phyloP scores from a whole-genome alignment of 2,888 invertebrate species.

The Agrochola circellaris region DNA sequence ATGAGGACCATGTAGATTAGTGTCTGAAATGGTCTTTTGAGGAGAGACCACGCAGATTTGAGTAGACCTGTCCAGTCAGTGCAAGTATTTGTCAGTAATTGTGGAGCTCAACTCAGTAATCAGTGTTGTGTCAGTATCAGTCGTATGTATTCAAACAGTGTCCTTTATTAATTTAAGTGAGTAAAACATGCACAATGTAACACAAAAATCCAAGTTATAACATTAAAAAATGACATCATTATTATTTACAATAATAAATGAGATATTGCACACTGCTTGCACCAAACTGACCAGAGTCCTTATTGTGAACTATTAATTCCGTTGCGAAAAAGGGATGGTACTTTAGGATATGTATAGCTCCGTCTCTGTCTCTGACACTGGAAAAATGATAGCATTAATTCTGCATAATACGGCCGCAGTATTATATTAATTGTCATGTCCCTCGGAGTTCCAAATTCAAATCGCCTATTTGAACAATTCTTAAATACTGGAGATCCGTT shows the following conservation, averaged over 20 bases:
- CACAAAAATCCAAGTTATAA: background rate
- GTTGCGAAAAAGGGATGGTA: too few relatives aligned
- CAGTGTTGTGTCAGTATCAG: background rate
- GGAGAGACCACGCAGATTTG: too few relatives aligned
- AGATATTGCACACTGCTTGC: background rate
- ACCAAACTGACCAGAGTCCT: background rate
- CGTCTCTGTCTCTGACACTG: too few relatives aligned
- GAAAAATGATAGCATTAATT: too few relatives aligned
- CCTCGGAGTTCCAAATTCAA: background rate
- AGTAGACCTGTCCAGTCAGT: too few relatives aligned
- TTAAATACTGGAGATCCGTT: constrained; percentile 10
- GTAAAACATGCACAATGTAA: background rate
- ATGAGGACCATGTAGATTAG: too few relatives aligned
- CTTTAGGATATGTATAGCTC: too few relatives aligned
- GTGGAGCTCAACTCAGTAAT: too few relatives aligned
- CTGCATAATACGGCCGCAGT: background rate
- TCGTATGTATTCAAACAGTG: background rate
- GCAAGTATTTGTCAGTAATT: too few relatives aligned
- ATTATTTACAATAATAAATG: background rate
- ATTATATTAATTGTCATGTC: background rate
- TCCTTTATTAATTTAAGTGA: background rate
- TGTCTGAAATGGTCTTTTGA: too few relatives aligned
- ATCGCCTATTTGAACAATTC: background rate
- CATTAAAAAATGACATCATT: background rate
- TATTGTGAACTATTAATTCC: too few relatives aligned